A percentile compares a stretch with the other conserved stretches of the same genome.
These are phyloP conservation scores for Verasper variegatus DNA, from an alignment of 2,113 vertebrate species.

Conservation along the genomic window DNA sequence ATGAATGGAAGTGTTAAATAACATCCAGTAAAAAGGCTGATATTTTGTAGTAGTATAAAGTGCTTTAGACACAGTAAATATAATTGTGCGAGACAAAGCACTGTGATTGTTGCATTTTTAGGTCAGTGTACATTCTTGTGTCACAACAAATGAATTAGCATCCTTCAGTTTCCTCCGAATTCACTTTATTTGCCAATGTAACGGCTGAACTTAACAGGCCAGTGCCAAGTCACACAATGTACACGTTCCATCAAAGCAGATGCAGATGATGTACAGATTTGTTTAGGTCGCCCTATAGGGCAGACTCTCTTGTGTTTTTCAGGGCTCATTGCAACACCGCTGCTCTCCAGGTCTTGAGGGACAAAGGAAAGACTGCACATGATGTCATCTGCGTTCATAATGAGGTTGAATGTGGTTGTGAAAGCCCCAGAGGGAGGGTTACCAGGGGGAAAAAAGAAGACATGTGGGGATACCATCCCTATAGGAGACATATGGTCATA, in stretches of 20 bases:
- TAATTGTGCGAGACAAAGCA: too few species aligned
- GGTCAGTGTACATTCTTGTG: background rate
- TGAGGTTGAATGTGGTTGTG: constrained; percentile 46
- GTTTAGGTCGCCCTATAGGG: background rate
- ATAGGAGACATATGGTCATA: constrained; percentile 38
- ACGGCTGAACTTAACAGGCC: background rate
- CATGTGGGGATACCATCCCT: constrained; percentile 32
- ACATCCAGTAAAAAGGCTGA: background rate
- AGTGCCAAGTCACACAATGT: background rate
- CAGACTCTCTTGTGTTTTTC: background rate
- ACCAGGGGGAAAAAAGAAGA: constrained; percentile 18
- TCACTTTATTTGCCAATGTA: background rate
- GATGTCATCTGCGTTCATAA: constrained; percentile 58
- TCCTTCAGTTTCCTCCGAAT: background rate
- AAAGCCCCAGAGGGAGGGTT: constrained; percentile 37
- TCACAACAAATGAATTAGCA: background rate
- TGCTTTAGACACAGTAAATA: background rate
- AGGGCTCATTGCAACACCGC: constrained; percentile 21
- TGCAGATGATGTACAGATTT: background rate
- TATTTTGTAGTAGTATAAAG: background rate
- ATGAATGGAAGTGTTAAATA: constrained; percentile 1
- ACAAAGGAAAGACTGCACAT: constrained; percentile 14
- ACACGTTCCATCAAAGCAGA: constrained; percentile 12
- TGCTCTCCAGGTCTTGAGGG: constrained; percentile 30
- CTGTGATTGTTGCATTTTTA: background rate